Percentiles rank a stretch among this genome's conserved stretches.
Evolutionary conservation across 2,888 invertebrate species (phyloP).

Genomic region (Epinotia nisella): DNA sequence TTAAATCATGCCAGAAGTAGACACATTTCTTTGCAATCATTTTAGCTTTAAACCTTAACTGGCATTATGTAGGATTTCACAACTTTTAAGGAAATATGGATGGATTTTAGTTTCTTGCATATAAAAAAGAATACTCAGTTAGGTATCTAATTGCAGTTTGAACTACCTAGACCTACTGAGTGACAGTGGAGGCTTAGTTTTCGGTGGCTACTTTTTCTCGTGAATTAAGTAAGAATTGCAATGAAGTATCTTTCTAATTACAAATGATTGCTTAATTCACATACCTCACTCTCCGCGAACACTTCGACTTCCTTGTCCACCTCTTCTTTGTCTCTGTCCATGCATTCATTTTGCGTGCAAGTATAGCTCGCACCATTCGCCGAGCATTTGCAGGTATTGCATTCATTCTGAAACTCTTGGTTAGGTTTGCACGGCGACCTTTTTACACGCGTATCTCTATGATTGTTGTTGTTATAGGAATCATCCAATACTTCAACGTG

Average conservation of each 20-base stretch:
- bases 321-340: constrained; percentile 63
- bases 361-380: constrained; percentile 77
- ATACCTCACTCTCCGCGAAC: constrained; percentile 72
- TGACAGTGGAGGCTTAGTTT: no score
- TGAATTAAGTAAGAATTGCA: neutral
- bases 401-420: constrained; percentile 77
- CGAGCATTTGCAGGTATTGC: constrained; percentile 84
- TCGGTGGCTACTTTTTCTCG: no score
- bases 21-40: no score
- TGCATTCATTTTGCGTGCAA: constrained; percentile 81
- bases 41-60: no score
- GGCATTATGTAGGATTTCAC: no score
- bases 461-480: neutral
- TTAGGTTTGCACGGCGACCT: constrained; percentile 75
- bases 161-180: no score
- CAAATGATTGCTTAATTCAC: constrained; percentile 12
- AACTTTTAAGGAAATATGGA: no score
- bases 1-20: no score
- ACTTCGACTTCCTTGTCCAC: constrained; percentile 76
- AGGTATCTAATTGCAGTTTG: no score
- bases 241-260: neutral
- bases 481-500: constrained; percentile 16
- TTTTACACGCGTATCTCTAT: constrained; percentile 51
- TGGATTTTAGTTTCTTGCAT: no score
- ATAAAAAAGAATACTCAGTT: no score